Percentiles rank a stretch among this genome's conserved stretches.
These are phyloP conservation scores for Lasioglossum morio DNA, from an alignment of 2,888 invertebrate genomes.

Conservation along the genomic window DNA sequence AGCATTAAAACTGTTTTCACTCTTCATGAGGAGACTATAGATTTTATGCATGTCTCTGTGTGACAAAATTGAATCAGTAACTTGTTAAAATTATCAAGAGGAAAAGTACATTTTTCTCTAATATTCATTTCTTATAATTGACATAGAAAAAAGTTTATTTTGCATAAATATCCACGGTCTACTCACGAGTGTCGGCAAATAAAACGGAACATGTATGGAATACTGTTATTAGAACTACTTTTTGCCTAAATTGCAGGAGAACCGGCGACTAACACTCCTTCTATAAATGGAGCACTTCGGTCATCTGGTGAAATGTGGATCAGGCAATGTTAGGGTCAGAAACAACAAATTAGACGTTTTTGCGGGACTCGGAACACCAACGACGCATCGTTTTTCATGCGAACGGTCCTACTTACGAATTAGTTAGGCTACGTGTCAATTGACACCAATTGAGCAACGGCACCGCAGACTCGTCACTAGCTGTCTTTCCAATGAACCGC, in stretches of 20 bases:
- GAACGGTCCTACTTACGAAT: constrained; percentile 65
- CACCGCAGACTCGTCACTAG: constrained; percentile 41
- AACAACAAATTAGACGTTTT: neutral
- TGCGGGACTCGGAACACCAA: constrained; percentile 24
- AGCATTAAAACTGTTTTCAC: too few species aligned
- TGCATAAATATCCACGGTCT: neutral
- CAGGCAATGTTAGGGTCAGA: neutral
- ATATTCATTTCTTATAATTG: too few species aligned
- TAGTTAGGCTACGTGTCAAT: constrained; percentile 80
- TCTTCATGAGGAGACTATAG: too few species aligned
- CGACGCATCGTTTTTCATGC: constrained; percentile 33
- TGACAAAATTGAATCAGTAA: too few species aligned
- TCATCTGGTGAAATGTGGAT: neutral
- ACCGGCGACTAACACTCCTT: neutral
- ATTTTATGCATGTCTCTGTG: too few species aligned
- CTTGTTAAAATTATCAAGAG: neutral
- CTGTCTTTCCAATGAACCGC: constrained; percentile 51
- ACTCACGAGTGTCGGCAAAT: neutral
- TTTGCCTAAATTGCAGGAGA: neutral
- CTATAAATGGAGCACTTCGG: neutral
- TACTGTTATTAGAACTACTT: neutral
- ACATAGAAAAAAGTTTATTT: neutral
- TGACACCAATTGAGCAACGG: constrained; percentile 78
- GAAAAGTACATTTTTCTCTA: neutral
- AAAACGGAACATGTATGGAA: neutral